These are phyloP conservation scores for Tachysurus fulvidraco DNA, from an alignment of 2,113 vertebrate species.

Conservation along the genomic window DNA sequence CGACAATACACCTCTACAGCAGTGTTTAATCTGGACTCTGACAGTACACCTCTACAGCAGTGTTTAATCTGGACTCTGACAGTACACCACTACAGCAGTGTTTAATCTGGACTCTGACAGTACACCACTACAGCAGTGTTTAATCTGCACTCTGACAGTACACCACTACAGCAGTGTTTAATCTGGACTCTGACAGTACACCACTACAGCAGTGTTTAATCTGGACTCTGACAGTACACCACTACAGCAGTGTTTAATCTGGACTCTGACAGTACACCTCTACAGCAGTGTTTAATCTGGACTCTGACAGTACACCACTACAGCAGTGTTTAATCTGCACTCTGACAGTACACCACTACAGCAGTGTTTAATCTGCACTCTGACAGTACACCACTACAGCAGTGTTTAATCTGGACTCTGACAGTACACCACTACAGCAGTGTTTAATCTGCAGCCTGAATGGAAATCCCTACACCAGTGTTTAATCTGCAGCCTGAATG, in stretches of 20 bases:
- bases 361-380: background rate
- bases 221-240: too few species aligned
- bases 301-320: background rate
- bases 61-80: too few species aligned
- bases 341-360: background rate
- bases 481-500: constrained; percentile 7
- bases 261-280: background rate
- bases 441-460: background rate
- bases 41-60: too few species aligned
- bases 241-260: background rate
- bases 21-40: too few species aligned
- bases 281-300: background rate
- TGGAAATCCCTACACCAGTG: background rate
- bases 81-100: too few species aligned
- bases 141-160: background rate
- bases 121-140: constrained; percentile 8
- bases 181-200: too few species aligned
- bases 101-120: background rate
- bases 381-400: background rate
- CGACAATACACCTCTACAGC: too few species aligned
- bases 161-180: background rate
- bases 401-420: constrained; percentile 18
- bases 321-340: background rate
- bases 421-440: background rate
- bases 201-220: too few species aligned